phyloP scores from a whole-genome alignment of 2,888 invertebrate species.

The Caradrina clavipalpis region DNA sequence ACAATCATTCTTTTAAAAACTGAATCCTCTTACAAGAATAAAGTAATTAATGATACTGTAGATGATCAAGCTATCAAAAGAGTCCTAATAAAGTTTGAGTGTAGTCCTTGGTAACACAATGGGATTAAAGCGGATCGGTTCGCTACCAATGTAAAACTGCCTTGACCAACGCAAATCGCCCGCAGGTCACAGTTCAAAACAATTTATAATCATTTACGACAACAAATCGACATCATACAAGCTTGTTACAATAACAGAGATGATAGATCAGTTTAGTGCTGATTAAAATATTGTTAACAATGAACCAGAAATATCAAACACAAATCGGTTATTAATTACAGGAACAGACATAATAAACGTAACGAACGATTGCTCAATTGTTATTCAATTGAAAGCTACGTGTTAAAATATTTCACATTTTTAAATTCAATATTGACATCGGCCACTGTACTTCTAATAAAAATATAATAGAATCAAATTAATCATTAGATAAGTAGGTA shows the following conservation, averaged over 20 bases:
- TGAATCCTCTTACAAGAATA: constrained; percentile 15
- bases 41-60: constrained; percentile 27
- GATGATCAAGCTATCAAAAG: constrained; percentile 33
- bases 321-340: constrained; percentile 32
- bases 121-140: constrained; percentile 70
- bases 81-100: constrained; percentile 42
- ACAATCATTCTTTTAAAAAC: constrained; percentile 30
- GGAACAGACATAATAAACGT: constrained; percentile 27
- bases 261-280: constrained; percentile 32
- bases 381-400: constrained; percentile 11
- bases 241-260: constrained; percentile 56
- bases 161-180: constrained; percentile 76
- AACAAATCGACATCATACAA: constrained; percentile 68
- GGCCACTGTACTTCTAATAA: not conserved
- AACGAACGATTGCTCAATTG: constrained; percentile 9
- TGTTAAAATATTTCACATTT: constrained; percentile 3
- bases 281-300: constrained; percentile 46
- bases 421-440: not conserved
- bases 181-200: constrained; percentile 80
- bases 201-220: constrained; percentile 79
- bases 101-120: constrained; percentile 66
- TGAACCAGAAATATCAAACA: constrained; percentile 31
- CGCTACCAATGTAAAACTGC: constrained; percentile 65
- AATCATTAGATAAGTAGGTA: not conserved
- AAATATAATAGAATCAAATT: not conserved